Conservation (phyloP, 2,888 invertebrate species). For the Eulithis prunata region DNA sequence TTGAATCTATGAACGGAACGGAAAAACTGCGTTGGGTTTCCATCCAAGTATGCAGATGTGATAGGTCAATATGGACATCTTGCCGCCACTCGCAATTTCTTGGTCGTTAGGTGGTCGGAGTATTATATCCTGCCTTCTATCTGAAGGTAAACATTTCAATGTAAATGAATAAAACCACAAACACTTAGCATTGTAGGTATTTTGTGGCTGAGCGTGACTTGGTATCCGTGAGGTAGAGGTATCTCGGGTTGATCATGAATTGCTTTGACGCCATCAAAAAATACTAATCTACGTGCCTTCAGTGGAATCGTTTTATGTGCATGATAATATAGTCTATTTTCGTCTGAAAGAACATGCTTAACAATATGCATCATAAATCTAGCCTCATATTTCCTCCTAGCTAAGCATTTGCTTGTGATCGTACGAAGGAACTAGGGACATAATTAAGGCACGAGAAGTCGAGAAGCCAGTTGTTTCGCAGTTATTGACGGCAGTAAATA, state of each 20-base stretch:
- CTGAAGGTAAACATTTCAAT: conserved; percentile 19
- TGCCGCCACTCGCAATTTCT: neutral
- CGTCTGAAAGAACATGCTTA: no score
- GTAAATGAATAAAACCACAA: conserved; percentile 23
- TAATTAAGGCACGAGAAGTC: conserved; percentile 22
- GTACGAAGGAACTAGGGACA: conserved; percentile 9
- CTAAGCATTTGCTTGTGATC: conserved; percentile 2
- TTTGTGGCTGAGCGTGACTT: conserved; percentile 25
- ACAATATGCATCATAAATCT: neutral
- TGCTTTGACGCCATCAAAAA: conserved; percentile 4
- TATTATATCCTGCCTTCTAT: conserved; percentile 4
- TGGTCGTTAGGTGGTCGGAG: neutral
- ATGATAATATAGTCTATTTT: no score
- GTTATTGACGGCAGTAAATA: conserved; percentile 43
- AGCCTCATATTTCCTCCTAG: neutral
- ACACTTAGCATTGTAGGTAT: conserved; percentile 12
- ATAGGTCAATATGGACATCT: no score
- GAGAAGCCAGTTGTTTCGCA: conserved; percentile 19
- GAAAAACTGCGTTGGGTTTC: neutral
- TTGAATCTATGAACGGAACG: neutral
- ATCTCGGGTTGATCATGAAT: neutral
- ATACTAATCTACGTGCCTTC: neutral
- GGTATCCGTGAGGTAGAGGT: conserved; percentile 3
- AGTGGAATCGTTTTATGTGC: no score
- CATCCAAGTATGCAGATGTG: no score